Evolutionary conservation across 1,140 invertebrate genomes (phyloP).

Genomic region (Diplogasteroides magnus): DNA sequence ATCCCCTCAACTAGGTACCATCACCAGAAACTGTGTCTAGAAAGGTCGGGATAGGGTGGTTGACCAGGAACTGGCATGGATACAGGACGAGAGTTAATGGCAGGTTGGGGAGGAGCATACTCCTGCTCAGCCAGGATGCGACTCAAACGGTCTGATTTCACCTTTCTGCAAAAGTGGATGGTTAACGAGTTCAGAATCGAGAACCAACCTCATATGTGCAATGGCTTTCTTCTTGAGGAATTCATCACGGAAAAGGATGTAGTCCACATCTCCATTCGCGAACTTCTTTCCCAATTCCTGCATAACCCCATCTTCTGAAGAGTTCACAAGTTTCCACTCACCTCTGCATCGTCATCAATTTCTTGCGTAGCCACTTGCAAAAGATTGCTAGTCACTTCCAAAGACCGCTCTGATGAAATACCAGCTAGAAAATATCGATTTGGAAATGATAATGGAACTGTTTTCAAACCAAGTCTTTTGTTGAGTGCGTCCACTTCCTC

Average conservation of each 20-base stretch:
- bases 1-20: too few relatives aligned
- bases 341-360: neutral
- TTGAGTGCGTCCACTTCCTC: slow-evolving; percentile 1
- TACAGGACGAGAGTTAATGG: neutral
- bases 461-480: too few relatives aligned
- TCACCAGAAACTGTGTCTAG: neutral
- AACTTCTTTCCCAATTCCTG: neutral
- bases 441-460: neutral
- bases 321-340: neutral
- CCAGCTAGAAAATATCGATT: neutral
- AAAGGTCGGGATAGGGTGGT: neutral
- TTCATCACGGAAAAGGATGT: neutral
- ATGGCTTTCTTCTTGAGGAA: neutral
- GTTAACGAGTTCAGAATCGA: too few relatives aligned
- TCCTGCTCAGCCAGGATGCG: too few relatives aligned
- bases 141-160: neutral
- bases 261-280: neutral
- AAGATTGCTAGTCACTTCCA: slow-evolving; percentile 3
- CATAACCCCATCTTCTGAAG: neutral
- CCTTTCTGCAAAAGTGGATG: too few relatives aligned
- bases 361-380: slow-evolving; percentile 2
- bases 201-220: neutral
- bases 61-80: neutral
- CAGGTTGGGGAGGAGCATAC: neutral
- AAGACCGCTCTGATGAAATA: slow-evolving; percentile 5